phyloP scores from a whole-genome alignment of 2,113 vertebrate species.

The Meriones unguiculatus region DNA sequence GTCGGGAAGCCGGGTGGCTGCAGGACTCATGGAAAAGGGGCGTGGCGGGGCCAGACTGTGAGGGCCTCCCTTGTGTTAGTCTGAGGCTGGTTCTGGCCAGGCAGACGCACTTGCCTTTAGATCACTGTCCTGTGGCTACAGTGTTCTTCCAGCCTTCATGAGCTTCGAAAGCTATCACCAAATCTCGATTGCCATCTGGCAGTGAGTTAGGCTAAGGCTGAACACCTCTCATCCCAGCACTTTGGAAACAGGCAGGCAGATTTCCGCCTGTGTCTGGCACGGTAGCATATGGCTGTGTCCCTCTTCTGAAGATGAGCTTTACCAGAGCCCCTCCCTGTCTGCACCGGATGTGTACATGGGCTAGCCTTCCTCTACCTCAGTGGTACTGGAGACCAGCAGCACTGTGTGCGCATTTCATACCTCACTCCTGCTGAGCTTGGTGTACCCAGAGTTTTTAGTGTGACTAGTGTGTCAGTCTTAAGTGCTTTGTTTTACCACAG shows the following conservation, averaged over 20 bases:
- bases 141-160: background rate
- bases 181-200: background rate
- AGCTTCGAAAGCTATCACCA: background rate
- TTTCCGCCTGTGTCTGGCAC: background rate
- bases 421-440: background rate
- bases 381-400: background rate
- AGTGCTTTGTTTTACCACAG: background rate
- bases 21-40: background rate
- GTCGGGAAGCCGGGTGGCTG: slow-evolving; percentile 27
- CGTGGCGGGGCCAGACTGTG: background rate
- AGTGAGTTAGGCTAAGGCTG: background rate
- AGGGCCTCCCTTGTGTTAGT: background rate
- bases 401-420: background rate
- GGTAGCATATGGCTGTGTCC: background rate
- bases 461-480: background rate
- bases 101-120: background rate
- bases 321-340: background rate
- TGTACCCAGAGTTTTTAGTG: background rate
- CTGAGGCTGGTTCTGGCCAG: background rate
- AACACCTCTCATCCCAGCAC: too few species aligned
- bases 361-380: background rate
- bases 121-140: background rate
- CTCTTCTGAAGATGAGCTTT: background rate
- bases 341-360: background rate
- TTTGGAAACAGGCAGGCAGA: too few species aligned